Conservation (phyloP, 1,140 invertebrate species). For the Drosophila kikkawai region DNA sequence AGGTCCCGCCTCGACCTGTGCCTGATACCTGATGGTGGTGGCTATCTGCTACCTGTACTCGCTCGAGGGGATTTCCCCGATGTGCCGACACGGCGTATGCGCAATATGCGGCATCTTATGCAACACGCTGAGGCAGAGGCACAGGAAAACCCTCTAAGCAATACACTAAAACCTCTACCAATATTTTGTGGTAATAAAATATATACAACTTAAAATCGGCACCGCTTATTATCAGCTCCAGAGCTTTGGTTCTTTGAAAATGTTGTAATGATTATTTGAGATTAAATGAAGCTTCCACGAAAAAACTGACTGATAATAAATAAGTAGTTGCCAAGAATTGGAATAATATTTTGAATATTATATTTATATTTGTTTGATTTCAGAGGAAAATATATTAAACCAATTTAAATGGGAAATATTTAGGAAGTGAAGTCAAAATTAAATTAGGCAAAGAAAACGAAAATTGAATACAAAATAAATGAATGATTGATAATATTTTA, state of each 20-base stretch:
- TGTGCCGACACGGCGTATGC: constrained; percentile 41
- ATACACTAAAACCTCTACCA: not conserved
- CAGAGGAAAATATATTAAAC: too few species aligned
- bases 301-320: not conserved
- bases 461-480: too few species aligned
- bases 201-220: not conserved
- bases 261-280: not conserved
- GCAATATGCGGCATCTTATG: constrained; percentile 38
- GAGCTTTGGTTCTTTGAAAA: not conserved
- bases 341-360: not conserved
- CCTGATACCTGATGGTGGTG: constrained; percentile 1
- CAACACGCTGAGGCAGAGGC: constrained; percentile 14
- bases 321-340: too few species aligned
- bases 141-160: constrained; percentile 1
- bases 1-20: constrained; percentile 46
- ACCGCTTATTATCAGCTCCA: not conserved
- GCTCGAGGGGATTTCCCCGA: constrained; percentile 28
- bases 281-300: not conserved
- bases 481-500: too few species aligned
- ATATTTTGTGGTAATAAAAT: constrained; percentile 2
- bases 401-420: not conserved
- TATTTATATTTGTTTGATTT: too few species aligned
- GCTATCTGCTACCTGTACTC: not conserved
- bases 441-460: too few species aligned
- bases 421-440: too few species aligned